phyloP scores from a whole-genome alignment of 2,888 invertebrate genomes.

The Timema cristinae region DNA sequence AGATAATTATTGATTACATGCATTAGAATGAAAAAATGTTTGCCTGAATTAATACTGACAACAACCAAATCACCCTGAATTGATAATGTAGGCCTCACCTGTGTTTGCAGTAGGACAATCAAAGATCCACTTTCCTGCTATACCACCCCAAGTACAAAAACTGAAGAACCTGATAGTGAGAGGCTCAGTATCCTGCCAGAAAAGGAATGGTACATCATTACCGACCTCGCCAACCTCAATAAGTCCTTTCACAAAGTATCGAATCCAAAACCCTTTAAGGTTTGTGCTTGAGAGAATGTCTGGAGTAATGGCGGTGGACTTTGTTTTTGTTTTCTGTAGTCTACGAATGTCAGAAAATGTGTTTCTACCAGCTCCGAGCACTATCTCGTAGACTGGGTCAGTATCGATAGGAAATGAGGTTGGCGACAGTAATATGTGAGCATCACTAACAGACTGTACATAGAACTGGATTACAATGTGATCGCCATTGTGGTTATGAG shows the following conservation, averaged over 20 bases:
- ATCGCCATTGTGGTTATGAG: constrained; percentile 14
- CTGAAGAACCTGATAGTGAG: constrained; percentile 62
- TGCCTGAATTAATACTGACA: neutral
- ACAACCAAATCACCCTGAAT: too few species aligned
- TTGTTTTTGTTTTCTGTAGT: constrained; percentile 54
- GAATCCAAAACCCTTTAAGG: constrained; percentile 62
- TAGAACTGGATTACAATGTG: constrained; percentile 57
- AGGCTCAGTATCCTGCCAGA: constrained; percentile 56
- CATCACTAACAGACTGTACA: constrained; percentile 62
- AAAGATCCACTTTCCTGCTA: constrained; percentile 64
- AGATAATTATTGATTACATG: too few species aligned
- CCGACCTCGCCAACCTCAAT: constrained; percentile 62
- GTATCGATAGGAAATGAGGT: constrained; percentile 44
- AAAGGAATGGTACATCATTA: constrained; percentile 54
- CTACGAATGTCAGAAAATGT: constrained; percentile 63
- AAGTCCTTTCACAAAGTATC: constrained; percentile 56
- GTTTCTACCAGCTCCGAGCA: constrained; percentile 66
- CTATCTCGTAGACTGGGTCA: constrained; percentile 67
- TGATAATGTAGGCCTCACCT: constrained; percentile 15
- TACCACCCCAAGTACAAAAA: constrained; percentile 63
- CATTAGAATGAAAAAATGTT: neutral
- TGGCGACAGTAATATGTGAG: constrained; percentile 62
- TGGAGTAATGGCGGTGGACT: constrained; percentile 52
- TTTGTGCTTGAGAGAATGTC: constrained; percentile 58
- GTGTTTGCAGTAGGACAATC: constrained; percentile 48